Percentiles rank a stretch among this genome's conserved stretches.
phyloP scores from a whole-genome alignment of 2,888 invertebrate genomes.

The Exocentrus adspersus region DNA sequence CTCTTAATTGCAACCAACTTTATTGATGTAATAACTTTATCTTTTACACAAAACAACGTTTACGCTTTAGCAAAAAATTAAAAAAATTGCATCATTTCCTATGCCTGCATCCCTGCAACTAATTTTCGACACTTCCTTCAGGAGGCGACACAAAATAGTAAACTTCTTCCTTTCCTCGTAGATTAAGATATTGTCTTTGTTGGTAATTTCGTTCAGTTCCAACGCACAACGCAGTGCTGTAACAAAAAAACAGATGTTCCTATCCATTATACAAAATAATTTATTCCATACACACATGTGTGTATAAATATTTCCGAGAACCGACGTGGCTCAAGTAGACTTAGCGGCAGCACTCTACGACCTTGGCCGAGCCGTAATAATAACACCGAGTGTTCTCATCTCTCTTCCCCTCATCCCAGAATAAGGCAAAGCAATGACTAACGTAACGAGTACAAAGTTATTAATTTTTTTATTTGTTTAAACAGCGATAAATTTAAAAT shows the following conservation, averaged over 20 bases:
- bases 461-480: constrained; percentile 23
- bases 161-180: no score
- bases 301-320: neutral
- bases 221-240: neutral
- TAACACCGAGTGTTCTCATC: no score
- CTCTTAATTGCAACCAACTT: neutral
- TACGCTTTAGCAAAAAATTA: no score
- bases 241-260: neutral
- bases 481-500: constrained; percentile 23
- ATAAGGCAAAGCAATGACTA: constrained; percentile 11
- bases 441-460: constrained; percentile 15
- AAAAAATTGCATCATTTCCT: no score
- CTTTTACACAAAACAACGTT: no score
- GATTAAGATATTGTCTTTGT: no score
- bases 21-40: no score
- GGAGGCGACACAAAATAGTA: no score
- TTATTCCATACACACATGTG: neutral
- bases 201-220: neutral
- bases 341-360: neutral
- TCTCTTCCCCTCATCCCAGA: no score
- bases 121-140: no score
- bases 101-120: no score
- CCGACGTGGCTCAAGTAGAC: neutral
- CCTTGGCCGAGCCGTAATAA: constrained; percentile 16
- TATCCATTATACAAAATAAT: no score